Evolutionary conservation across 2,797 vertebrate species (phyloP).

Genomic region (Bryconaethiops microstoma): DNA sequence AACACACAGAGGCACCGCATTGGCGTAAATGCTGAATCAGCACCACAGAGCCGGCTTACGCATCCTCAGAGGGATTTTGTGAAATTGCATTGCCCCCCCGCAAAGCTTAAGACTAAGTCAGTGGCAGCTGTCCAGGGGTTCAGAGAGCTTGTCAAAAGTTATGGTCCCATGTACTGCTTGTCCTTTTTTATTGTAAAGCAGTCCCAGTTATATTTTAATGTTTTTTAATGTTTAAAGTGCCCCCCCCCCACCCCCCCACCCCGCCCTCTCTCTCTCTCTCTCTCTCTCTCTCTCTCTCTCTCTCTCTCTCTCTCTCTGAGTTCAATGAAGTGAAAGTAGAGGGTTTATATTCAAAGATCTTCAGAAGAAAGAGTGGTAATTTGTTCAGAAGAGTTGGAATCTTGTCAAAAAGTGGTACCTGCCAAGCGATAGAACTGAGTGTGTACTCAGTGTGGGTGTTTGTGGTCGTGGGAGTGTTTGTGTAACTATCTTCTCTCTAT

Average conservation of each 20-base stretch:
- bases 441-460: neutral
- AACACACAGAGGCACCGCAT: neutral
- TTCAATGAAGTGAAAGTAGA: slow-evolving; percentile 9
- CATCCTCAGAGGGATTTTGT: slow-evolving; percentile 31
- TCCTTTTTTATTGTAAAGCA: slow-evolving; percentile 29
- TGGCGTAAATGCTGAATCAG: slow-evolving; percentile 35
- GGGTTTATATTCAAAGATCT: neutral
- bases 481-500: neutral
- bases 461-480: neutral
- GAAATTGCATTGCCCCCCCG: slow-evolving; percentile 28
- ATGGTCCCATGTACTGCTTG: slow-evolving; percentile 8
- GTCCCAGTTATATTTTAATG: neutral
- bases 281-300: too few species aligned
- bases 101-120: neutral
- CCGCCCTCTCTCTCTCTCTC: too few species aligned
- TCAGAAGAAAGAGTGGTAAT: neutral
- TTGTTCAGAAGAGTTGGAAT: slow-evolving; percentile 2
- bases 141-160: slow-evolving; percentile 28
- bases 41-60: slow-evolving; percentile 27
- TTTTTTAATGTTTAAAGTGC: neutral
- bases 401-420: neutral
- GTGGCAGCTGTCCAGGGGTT: slow-evolving; percentile 18
- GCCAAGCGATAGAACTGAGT: slow-evolving; percentile 8
- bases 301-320: too few species aligned
- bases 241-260: too few species aligned